Evolutionary conservation across 2,888 invertebrate species (phyloP).

Genomic region (Toxonevra muliebris): DNA sequence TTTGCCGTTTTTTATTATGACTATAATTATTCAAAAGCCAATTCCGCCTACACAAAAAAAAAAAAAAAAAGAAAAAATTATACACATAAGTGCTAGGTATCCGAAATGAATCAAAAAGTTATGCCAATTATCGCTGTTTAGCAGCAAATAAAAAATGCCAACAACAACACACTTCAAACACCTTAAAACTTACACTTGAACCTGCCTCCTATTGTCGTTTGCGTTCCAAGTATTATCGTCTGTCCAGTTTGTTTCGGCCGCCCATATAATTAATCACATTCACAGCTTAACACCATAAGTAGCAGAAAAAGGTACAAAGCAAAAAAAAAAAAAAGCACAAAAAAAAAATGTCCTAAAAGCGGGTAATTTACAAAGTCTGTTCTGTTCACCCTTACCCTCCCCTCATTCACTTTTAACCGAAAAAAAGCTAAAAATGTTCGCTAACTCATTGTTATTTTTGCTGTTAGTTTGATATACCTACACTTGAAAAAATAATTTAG

Average conservation of each 20-base stretch:
- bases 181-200: background rate
- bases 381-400: too few relatives aligned
- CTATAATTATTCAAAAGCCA: too few relatives aligned
- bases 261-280: conserved; percentile 17
- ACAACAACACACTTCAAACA: background rate
- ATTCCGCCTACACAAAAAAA: too few relatives aligned
- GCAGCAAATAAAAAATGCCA: background rate
- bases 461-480: too few relatives aligned
- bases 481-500: too few relatives aligned
- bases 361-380: conserved; percentile 19
- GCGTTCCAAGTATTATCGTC: too few relatives aligned
- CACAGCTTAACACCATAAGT: conserved; percentile 22
- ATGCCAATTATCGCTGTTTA: conserved; percentile 13
- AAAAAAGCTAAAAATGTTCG: too few relatives aligned
- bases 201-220: background rate
- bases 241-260: background rate
- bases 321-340: too few relatives aligned
- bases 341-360: conserved; percentile 12
- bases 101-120: conserved; percentile 14
- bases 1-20: too few relatives aligned
- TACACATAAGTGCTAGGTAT: background rate
- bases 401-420: too few relatives aligned
- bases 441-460: too few relatives aligned
- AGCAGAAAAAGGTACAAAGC: background rate
- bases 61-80: too few relatives aligned